phyloP scores from a whole-genome alignment of 2,797 vertebrate genomes.

The Notamacropus eugenii region DNA sequence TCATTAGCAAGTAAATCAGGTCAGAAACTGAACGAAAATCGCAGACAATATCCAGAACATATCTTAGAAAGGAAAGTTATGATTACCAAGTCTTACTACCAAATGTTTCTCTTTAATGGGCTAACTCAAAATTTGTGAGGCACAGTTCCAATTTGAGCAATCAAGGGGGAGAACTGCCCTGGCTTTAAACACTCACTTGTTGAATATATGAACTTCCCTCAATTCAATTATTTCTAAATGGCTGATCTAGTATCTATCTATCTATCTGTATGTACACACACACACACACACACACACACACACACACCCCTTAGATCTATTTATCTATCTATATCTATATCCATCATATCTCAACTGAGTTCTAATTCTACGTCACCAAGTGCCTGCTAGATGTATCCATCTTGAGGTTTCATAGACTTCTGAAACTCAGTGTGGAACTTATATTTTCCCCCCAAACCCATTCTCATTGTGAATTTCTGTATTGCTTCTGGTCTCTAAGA shows the following conservation, averaged over 20 bases:
- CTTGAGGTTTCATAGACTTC: neutral
- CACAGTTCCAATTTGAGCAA: neutral
- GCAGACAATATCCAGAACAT: neutral
- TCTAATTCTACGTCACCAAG: neutral
- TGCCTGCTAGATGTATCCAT: neutral
- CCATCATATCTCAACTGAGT: neutral
- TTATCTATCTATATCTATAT: neutral
- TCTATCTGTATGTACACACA: neutral
- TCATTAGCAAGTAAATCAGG: neutral
- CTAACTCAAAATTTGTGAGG: neutral
- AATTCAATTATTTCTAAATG: neutral
- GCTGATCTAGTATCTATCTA: neutral
- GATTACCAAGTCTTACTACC: neutral
- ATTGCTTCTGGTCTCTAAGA: neutral
- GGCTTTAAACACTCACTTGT: neutral
- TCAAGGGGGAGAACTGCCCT: neutral
- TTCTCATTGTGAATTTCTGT: neutral
- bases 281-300: no score
- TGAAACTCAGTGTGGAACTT: neutral
- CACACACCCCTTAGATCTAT: neutral
- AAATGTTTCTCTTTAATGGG: neutral
- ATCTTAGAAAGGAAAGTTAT: neutral
- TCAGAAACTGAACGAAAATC: neutral
- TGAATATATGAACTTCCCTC: neutral
- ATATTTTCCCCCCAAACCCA: neutral